These are phyloP conservation scores for Tor tambroides DNA, from an alignment of 2,113 vertebrate species.

Conservation along the genomic window DNA sequence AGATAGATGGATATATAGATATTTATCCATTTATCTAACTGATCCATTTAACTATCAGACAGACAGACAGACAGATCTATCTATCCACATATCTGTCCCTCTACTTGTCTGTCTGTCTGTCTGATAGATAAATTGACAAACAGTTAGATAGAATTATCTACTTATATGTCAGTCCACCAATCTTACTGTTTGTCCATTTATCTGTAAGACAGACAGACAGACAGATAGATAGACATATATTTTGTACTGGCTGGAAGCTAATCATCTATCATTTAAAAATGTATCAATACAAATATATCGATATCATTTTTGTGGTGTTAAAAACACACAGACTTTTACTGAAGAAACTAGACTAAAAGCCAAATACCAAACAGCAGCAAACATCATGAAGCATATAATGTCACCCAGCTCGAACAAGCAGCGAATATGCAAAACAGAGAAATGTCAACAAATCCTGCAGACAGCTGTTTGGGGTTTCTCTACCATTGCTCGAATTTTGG, in stretches of 20 bases:
- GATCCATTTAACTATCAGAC: too few relatives aligned
- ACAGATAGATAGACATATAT: not conserved
- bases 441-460: constrained; percentile 60
- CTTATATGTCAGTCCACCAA: too few relatives aligned
- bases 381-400: constrained; percentile 21
- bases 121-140: too few relatives aligned
- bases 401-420: constrained; percentile 21
- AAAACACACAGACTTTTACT: not conserved
- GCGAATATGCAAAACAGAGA: constrained; percentile 41
- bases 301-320: not conserved
- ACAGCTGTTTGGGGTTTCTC: constrained; percentile 60
- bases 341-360: not conserved
- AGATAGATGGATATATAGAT: too few relatives aligned
- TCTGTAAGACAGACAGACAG: too few relatives aligned
- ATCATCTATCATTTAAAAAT: too few relatives aligned
- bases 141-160: too few relatives aligned
- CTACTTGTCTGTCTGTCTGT: too few relatives aligned
- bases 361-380: constrained; percentile 1
- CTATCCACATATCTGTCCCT: too few relatives aligned
- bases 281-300: not conserved
- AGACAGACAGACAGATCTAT: too few relatives aligned
- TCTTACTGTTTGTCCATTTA: too few relatives aligned
- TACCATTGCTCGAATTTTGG: constrained; percentile 66
- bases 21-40: not conserved
- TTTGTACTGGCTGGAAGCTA: not conserved